phyloP scores from a whole-genome alignment of 1,140 invertebrate genomes.

The Galleria mellonella region DNA sequence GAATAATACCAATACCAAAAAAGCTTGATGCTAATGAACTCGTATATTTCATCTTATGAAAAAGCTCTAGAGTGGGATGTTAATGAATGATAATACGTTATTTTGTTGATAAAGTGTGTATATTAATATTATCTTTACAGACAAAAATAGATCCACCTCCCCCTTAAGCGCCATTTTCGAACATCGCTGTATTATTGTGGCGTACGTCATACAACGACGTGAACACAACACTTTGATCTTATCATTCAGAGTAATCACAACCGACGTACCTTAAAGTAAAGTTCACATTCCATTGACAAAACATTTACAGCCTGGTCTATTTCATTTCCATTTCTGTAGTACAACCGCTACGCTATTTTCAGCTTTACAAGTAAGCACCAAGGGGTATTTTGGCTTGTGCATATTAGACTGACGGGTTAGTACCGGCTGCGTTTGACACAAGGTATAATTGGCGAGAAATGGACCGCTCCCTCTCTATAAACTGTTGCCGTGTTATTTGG shows the following conservation, averaged over 20 bases:
- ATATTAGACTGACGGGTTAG: conserved; percentile 7
- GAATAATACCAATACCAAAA: no score
- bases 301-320: conserved; percentile 22
- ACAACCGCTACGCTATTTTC: conserved; percentile 7
- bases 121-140: background rate
- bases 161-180: conserved; percentile 47
- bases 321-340: conserved; percentile 31
- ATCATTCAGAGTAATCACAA: conserved; percentile 16
- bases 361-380: conserved; percentile 13
- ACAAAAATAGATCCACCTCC: conserved; percentile 9
- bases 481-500: conserved; percentile 14
- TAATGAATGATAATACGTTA: no score
- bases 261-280: conserved; percentile 17
- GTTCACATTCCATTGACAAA: conserved; percentile 25
- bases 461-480: conserved; percentile 20
- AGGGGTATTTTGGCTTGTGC: conserved; percentile 19
- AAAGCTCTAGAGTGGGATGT: no score
- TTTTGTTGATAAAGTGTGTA: no score
- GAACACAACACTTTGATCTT: conserved; percentile 48
- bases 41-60: no score
- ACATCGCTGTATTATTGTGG: conserved; percentile 49
- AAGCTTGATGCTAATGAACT: no score
- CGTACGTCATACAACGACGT: conserved; percentile 51
- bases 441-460: conserved; percentile 36
- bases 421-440: conserved; percentile 33